Base-by-base conservation (phyloP, 1,140 invertebrate species). In the Macrosteles quadrilineatus region DNA sequence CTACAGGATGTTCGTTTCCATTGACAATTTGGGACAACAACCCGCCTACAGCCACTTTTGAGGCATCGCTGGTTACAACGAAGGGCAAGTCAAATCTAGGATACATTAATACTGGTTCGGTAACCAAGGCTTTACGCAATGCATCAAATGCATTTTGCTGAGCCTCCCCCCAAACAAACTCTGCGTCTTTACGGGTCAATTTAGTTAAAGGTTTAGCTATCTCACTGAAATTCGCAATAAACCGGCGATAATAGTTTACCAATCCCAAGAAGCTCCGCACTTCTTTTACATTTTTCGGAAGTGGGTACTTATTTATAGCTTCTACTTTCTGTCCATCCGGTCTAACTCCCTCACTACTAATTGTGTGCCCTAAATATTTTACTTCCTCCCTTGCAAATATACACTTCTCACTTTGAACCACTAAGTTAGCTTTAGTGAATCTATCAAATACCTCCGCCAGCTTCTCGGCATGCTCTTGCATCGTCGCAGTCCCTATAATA, bases 341-440 rank as follows among this genome's bases (percentile, higher is more conserved):
- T 12, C 73, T 27, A 1, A 83, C 74, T 17, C 80, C 79, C 53
- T 77, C 72, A 25, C 62, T 63, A 21, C 75, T 68, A 6, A 84
- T 76, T 0, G 79, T 4, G 23, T 82, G 79, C 0, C 82, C 83
- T 12, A 84, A 73, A 53, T 80, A 81, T 30, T 57, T 32, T 0
- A 80, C 71, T 29, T 74, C 72, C 1, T 66, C 31, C 25, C 59
- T 43, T 11, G 68, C 21, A 63, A 81, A 78, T 1, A 72, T n/a
- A 66, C 77, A 78, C 66, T 81, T 81, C 0, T 77, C 47, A 1
- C 76, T 57, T 21, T 64, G 57, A n/a, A n/a, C n/a, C n/a, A n/a
- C n/a, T n/a, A n/a, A n/a, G n/a, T n/a, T n/a, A 19, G 67, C 45
- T 1, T 23, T 11, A 32, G 23, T 0, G 1, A 75, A 63, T 0